Conservation (phyloP, 2,797 vertebrate species). For the Eleutherodactylus coqui region DNA sequence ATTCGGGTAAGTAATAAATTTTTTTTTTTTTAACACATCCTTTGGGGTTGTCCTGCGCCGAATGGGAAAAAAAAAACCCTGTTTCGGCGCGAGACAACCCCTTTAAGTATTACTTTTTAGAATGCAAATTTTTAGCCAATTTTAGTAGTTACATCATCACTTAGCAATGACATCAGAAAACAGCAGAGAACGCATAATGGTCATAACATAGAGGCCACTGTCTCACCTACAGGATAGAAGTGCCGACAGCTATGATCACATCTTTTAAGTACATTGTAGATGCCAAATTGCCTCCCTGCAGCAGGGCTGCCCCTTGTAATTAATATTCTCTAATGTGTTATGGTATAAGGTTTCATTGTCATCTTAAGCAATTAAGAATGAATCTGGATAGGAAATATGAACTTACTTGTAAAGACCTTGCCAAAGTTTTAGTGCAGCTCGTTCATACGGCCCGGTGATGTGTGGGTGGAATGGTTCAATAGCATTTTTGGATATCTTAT, state of each 20-base stretch:
- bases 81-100: too few species aligned
- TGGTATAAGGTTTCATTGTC: background rate
- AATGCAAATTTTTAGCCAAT: too few species aligned
- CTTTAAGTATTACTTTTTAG: too few species aligned
- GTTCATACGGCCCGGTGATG: slow-evolving; percentile 54
- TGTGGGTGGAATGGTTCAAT: slow-evolving; percentile 49
- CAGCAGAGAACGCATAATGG: too few species aligned
- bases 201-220: background rate
- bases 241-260: background rate
- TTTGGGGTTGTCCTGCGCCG: too few species aligned
- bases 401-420: slow-evolving; percentile 68
- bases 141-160: background rate
- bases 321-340: background rate
- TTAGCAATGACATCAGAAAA: background rate
- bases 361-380: background rate
- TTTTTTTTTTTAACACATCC: too few species aligned
- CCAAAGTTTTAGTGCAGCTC: slow-evolving; percentile 63
- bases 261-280: background rate
- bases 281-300: background rate
- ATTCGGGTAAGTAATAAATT: too few species aligned
- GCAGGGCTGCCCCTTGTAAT: background rate
- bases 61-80: too few species aligned
- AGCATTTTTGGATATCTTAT: slow-evolving; percentile 57
- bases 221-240: background rate
- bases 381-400: background rate